Evolutionary conservation across 2,888 invertebrate species (phyloP), one percentile per base, ranked within the genome.

Genomic region (Lypha dubia): DNA sequence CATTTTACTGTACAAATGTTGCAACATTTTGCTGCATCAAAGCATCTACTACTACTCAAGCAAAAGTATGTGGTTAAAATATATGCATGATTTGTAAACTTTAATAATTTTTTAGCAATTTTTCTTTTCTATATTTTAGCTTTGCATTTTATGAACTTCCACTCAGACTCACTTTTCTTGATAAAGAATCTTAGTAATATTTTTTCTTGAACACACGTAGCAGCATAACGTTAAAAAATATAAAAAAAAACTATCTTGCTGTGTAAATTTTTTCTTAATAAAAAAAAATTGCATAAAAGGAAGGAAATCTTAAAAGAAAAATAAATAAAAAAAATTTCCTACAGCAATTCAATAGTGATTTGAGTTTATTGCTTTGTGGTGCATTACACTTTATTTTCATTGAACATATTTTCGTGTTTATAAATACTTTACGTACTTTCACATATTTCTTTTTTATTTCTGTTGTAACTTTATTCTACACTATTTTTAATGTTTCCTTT

Each of bases 371-470:
- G 70, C 85, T 83, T 79, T 81, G 81, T 74, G 82, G 70, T 79
- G 84, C 84, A 79, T 82, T 82, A 75, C 82, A 82, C 82, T 85
- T 82, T 79, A 82, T 85, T 85, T 85, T 82, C 75, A 80, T 84
- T 80, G 80, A 84, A 79, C 75, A 79, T 70, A 84, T 70, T 76
- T 82, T 60, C 49, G 58, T 76, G 56, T 84, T 46, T 53, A 44
- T 53, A n/a, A n/a, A 62, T 11, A 62, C 24, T 65, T 49, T 58
- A 51, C 49, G 11, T 56, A 20, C n/a, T 49, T 49, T 65, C 49
- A 20, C 51, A 22, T n/a, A 38, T 75, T 75, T 49, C 51, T 44
- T 35, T 35, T 70, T n/a, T n/a, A n/a, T n/a, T 79, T 82, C 32
- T 46, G 49, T 24, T 46, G 22, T 22, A 22, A 8, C 46, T 53